phyloP scores from a whole-genome alignment of 2,113 vertebrate genomes.

The Petrocephalus zakoni region DNA sequence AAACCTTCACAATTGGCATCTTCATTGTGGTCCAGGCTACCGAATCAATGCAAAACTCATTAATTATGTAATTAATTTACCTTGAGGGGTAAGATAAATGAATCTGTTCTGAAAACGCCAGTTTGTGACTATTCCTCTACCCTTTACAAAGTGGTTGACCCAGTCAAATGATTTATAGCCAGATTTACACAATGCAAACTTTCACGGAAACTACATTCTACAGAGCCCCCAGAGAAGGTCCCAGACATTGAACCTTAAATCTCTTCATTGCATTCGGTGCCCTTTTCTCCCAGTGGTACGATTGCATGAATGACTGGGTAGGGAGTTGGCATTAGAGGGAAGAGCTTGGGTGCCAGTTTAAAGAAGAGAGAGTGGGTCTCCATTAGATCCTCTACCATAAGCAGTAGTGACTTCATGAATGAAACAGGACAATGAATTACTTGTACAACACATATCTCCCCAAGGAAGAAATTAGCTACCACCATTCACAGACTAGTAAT shows the following conservation, averaged over 20 bases:
- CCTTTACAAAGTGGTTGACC: neutral
- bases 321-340: neutral
- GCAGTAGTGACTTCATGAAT: neutral
- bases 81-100: neutral
- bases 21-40: neutral
- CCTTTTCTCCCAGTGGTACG: neutral
- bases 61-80: neutral
- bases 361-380: neutral
- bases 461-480: neutral
- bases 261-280: neutral
- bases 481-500: neutral
- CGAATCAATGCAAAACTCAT: neutral
- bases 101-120: neutral
- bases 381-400: neutral
- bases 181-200: neutral
- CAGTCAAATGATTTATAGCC: neutral
- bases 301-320: neutral
- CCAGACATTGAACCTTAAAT: neutral
- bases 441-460: neutral
- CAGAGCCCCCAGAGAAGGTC: neutral
- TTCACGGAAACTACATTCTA: neutral
- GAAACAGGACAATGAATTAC: neutral
- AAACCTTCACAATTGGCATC: neutral
- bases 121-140: neutral
- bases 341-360: neutral